Percentiles rank a stretch among this genome's conserved stretches.
Conservation (phyloP, 1,140 invertebrate genomes). For the Drosophila varians region DNA sequence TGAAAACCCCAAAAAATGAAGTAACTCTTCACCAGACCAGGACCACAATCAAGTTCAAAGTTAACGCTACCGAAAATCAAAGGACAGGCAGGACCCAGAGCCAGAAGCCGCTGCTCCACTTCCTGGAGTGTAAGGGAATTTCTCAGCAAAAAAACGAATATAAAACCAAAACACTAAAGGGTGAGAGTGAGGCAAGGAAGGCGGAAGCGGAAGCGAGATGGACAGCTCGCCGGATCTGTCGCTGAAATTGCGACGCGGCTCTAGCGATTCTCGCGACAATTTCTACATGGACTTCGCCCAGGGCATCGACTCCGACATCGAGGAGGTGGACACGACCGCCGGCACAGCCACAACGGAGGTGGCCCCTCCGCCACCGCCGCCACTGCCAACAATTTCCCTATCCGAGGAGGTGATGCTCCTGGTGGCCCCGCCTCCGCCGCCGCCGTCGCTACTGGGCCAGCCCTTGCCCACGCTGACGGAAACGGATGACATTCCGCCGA, state of each 20-base stretch:
- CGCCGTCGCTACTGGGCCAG: conserved; percentile 51
- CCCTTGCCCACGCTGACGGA: conserved; percentile 74
- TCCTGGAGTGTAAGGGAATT: not conserved
- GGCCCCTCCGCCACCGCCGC: conserved; percentile 42
- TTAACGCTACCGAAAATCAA: not conserved
- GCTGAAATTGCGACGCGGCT: conserved; percentile 91
- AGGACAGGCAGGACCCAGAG: not conserved
- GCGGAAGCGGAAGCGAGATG: conserved; percentile 43
- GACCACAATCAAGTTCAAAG: not conserved
- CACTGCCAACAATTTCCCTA: conserved; percentile 48
- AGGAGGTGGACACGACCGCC: conserved; percentile 88
- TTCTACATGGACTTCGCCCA: conserved; percentile 95
- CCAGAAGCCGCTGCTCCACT: not conserved
- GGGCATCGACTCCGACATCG: conserved; percentile 94
- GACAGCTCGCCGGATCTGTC: conserved; percentile 92
- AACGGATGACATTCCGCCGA: conserved; percentile 78
- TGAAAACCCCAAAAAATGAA: conserved; percentile 35
- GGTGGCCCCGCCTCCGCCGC: conserved; percentile 62
- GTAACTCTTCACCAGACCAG: not conserved
- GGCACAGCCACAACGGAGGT: conserved; percentile 14
- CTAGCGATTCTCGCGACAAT: conserved; percentile 92
- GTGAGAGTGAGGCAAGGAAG: not conserved
- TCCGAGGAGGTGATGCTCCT: conserved; percentile 62
- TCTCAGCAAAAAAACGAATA: not conserved
- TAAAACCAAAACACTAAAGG: not conserved